phyloP scores from a whole-genome alignment of 2,113 vertebrate genomes.

The Hiodon alosoides region DNA sequence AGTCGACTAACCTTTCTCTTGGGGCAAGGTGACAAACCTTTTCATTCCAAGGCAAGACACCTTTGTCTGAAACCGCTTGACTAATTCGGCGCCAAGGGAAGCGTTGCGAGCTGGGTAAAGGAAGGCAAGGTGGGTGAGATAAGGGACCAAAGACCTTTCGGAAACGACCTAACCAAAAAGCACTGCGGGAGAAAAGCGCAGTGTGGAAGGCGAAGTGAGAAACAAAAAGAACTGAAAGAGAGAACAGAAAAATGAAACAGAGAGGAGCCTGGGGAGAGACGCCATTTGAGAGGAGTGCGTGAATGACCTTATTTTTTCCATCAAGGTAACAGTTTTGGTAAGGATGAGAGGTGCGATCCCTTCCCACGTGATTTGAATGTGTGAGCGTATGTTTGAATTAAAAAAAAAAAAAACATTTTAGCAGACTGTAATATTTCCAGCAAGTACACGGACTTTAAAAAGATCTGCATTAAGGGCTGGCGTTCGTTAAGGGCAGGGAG shows the following conservation, averaged over 20 bases:
- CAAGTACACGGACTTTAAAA: background rate
- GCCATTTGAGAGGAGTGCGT: no score
- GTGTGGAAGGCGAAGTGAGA: background rate
- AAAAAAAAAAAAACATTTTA: no score
- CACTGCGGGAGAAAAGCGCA: background rate
- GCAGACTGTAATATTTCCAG: no score
- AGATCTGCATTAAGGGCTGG: background rate
- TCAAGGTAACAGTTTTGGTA: no score
- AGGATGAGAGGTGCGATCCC: no score
- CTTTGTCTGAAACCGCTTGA: conserved; percentile 31
- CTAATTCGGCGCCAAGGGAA: background rate
- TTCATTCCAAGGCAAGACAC: conserved; percentile 29
- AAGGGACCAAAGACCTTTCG: background rate
- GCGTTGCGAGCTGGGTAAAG: conserved; percentile 29
- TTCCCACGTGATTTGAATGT: no score
- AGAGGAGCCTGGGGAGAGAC: no score
- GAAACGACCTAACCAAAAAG: background rate
- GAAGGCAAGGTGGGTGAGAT: background rate
- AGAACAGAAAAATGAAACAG: no score
- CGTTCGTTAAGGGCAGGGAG: background rate
- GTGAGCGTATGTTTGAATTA: no score
- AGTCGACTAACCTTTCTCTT: conserved; percentile 37
- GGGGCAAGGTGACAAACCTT: conserved; percentile 16
- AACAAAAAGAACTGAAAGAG: no score
- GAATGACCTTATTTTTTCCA: no score